These are phyloP conservation scores for Halcyon senegalensis DNA, from an alignment of 2,113 vertebrate species.

Conservation along the genomic window DNA sequence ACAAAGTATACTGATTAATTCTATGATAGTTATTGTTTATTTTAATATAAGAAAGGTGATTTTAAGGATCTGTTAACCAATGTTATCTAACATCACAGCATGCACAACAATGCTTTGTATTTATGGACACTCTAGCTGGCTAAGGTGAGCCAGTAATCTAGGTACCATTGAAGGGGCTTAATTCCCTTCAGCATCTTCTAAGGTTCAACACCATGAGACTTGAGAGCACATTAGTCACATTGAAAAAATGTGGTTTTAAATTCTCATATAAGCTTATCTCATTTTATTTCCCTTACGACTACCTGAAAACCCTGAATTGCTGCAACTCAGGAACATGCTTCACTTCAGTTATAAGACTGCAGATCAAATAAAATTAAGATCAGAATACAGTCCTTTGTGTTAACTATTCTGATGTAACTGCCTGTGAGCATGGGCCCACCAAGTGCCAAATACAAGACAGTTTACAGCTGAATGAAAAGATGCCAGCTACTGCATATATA, in stretches of 20 bases:
- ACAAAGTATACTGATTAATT: neutral
- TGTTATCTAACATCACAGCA: neutral
- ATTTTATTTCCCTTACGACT: neutral
- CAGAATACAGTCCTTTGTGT: neutral
- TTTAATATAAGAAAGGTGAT: neutral
- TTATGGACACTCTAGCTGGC: neutral
- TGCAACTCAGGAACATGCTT: neutral
- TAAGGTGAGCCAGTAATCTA: neutral
- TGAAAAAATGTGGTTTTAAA: neutral
- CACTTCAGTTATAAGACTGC: neutral
- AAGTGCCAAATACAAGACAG: neutral
- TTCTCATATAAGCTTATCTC: neutral
- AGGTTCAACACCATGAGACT: neutral
- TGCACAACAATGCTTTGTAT: neutral
- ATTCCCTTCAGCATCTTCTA: neutral
- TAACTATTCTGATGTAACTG: neutral
- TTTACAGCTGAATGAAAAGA: conserved; percentile 2
- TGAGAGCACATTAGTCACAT: neutral
- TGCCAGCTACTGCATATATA: neutral
- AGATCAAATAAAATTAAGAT: neutral
- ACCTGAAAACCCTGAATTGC: neutral
- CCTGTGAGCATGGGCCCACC: neutral
- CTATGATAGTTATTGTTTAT: neutral
- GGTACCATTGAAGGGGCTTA: neutral
- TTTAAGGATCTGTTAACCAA: neutral